phyloP scores from a whole-genome alignment of 2,113 vertebrate genomes.

The Gymnorhina tibicen region DNA sequence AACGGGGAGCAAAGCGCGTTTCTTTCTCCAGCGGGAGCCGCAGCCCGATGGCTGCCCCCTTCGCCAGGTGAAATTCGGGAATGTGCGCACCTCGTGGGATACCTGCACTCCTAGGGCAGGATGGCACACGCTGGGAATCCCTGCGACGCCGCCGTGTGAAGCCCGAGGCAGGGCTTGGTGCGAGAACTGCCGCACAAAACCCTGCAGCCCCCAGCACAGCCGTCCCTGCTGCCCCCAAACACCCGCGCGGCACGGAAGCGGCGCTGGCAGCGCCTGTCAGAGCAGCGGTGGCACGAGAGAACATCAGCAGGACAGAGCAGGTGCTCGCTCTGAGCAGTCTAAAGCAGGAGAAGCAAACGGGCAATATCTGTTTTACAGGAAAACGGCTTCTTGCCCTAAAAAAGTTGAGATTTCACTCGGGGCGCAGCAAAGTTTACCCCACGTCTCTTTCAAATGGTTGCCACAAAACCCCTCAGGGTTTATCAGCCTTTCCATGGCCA shows the following conservation, averaged over 20 bases:
- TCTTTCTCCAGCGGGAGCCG: accelerated
- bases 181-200: background rate
- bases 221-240: background rate
- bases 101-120: background rate
- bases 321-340: background rate
- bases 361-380: background rate
- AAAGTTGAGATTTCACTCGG: accelerated
- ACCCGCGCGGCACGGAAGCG: background rate
- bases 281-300: background rate
- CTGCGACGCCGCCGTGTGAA: background rate
- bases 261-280: accelerated
- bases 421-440: background rate
- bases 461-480: background rate
- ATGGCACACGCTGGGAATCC: accelerated
- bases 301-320: background rate
- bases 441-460: background rate
- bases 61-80: too few species aligned
- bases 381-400: background rate
- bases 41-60: background rate
- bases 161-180: accelerated
- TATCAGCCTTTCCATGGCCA: background rate
- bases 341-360: background rate
- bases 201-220: background rate
- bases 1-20: background rate
- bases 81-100: accelerated